Evolutionary conservation across 2,888 invertebrate species (phyloP).

Genomic region (Thysanoteuthis rhombus): DNA sequence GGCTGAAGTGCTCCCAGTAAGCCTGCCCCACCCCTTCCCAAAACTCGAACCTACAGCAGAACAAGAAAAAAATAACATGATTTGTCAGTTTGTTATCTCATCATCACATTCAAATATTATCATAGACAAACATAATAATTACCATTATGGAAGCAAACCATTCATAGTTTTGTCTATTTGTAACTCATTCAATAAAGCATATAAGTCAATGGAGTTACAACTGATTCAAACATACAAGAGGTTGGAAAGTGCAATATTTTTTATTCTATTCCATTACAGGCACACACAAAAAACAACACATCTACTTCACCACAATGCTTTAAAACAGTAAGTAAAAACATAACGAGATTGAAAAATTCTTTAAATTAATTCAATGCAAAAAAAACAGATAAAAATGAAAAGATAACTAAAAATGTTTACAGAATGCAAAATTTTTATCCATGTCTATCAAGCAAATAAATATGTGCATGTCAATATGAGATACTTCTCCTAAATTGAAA

Average conservation of each 20-base stretch:
- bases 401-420: not conserved
- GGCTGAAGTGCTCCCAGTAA: not conserved
- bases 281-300: not conserved
- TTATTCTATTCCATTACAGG: not conserved
- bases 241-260: not conserved
- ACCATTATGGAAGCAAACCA: not conserved
- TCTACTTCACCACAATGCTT: not conserved
- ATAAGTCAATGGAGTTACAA: not conserved
- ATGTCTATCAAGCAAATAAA: not conserved
- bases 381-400: not conserved
- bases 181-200: not conserved
- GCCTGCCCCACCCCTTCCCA: constrained; percentile 12
- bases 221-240: not conserved
- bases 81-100: not conserved
- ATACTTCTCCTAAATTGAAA: not conserved
- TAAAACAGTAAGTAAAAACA: not conserved
- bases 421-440: not conserved
- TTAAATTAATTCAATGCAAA: not conserved
- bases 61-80: not conserved
- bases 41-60: constrained; percentile 12
- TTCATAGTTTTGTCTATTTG: not conserved
- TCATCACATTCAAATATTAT: not conserved
- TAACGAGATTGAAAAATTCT: not conserved
- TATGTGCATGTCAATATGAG: not conserved
- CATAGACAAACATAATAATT: not conserved